phyloP scores from a whole-genome alignment of 2,888 invertebrate genomes.

The Rhabditoides inermis region DNA sequence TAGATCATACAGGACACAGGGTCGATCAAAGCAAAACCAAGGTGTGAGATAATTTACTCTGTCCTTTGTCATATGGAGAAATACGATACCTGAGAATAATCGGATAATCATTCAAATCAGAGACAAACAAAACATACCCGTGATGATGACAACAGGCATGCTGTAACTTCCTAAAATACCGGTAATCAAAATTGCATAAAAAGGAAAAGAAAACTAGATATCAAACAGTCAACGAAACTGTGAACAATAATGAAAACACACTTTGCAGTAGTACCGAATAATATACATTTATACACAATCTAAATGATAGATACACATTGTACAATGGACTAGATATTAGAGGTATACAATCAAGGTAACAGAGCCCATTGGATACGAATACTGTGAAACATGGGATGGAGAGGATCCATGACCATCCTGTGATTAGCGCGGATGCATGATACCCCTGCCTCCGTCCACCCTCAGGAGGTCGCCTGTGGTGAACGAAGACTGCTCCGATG shows the following conservation, averaged over 20 bases:
- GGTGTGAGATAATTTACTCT: too few species aligned
- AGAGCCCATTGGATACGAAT: too few species aligned
- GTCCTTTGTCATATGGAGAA: too few species aligned
- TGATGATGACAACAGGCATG: constrained; percentile 27
- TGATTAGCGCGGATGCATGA: constrained; percentile 44
- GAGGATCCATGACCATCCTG: not conserved
- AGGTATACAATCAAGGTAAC: not conserved
- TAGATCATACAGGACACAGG: too few species aligned
- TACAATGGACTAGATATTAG: not conserved
- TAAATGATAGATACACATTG: too few species aligned
- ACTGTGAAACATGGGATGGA: not conserved
- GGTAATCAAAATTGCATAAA: not conserved
- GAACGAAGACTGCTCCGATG: constrained; percentile 73
- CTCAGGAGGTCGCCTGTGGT: constrained; percentile 80
- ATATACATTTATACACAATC: too few species aligned
- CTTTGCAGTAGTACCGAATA: too few species aligned
- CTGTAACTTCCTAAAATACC: too few species aligned
- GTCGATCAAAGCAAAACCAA: too few species aligned
- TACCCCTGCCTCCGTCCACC: constrained; percentile 74
- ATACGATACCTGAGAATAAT: too few species aligned
- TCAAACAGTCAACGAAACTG: too few species aligned
- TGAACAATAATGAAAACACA: too few species aligned
- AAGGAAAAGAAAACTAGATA: not conserved
- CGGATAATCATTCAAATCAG: not conserved
- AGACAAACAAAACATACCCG: constrained; percentile 8